Evolutionary conservation across 1,140 invertebrate genomes (phyloP).

Genomic region (Paraescarpia echinospica): DNA sequence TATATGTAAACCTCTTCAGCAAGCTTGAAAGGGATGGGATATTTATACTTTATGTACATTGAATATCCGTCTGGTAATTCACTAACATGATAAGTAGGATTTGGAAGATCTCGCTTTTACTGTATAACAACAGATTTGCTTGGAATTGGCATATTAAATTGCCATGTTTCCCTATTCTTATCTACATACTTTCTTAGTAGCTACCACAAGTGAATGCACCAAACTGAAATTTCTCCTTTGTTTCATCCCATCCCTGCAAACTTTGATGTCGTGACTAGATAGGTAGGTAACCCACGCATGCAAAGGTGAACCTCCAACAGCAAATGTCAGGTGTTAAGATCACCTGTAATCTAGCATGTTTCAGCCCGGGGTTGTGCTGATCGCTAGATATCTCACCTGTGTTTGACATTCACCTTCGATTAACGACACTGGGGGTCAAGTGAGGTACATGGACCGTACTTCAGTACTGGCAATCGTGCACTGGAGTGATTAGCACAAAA

Average conservation of each 20-base stretch:
- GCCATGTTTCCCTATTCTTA: no score
- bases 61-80: no score
- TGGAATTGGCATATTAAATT: no score
- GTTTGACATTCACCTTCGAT: constrained; percentile 1
- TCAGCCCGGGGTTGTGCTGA: neutral
- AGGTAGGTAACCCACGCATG: neutral
- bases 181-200: no score
- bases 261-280: neutral
- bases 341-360: neutral
- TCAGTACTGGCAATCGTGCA: neutral
- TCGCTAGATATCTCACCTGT: neutral
- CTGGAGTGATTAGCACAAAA: neutral
- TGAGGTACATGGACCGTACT: neutral
- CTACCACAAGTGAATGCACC: neutral
- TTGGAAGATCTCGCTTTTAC: no score
- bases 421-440: neutral
- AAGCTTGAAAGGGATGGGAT: no score
- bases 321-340: neutral
- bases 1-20: no score
- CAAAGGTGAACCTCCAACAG: neutral
- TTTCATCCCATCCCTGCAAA: neutral
- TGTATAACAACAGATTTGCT: no score
- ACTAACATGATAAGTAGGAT: no score
- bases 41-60: no score
- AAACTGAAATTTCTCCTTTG: neutral